Percentiles rank a stretch among this genome's conserved stretches.
These are phyloP conservation scores for Oasisia sp. DNA, from an alignment of 2,888 invertebrate genomes.

Conservation along the genomic window DNA sequence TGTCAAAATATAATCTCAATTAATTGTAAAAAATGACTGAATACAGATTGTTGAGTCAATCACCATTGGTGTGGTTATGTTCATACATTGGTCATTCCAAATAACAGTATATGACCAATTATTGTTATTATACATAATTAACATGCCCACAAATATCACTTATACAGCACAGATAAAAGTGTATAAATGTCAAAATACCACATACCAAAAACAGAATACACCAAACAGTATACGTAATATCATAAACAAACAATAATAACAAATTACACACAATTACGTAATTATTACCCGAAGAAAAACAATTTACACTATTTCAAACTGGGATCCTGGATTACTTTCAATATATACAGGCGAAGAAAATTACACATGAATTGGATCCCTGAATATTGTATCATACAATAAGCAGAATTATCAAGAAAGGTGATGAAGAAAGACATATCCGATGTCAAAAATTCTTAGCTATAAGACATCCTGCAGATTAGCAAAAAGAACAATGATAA, in stretches of 20 bases:
- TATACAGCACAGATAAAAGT: neutral
- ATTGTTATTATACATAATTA: neutral
- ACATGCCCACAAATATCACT: neutral
- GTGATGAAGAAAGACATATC: neutral
- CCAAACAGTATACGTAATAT: neutral
- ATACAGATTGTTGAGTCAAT: neutral
- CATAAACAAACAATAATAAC: neutral
- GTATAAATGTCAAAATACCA: conserved; percentile 1
- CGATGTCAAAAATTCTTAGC: neutral
- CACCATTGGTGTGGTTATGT: neutral
- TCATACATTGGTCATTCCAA: neutral
- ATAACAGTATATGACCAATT: neutral
- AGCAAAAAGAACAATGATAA: neutral
- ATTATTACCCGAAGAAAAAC: neutral
- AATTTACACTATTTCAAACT: neutral
- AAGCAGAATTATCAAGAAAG: neutral
- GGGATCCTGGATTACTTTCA: neutral
- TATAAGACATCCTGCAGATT: neutral
- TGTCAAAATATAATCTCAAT: conserved; percentile 8
- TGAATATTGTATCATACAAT: neutral
- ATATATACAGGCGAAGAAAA: neutral
- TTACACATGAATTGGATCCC: neutral
- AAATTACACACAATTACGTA: neutral
- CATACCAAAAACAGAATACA: neutral
- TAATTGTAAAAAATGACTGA: neutral